A percentile compares a stretch with the other conserved stretches of the same genome.
These are phyloP conservation scores for Caretta caretta DNA, from an alignment of 2,113 vertebrate species.

Conservation along the genomic window DNA sequence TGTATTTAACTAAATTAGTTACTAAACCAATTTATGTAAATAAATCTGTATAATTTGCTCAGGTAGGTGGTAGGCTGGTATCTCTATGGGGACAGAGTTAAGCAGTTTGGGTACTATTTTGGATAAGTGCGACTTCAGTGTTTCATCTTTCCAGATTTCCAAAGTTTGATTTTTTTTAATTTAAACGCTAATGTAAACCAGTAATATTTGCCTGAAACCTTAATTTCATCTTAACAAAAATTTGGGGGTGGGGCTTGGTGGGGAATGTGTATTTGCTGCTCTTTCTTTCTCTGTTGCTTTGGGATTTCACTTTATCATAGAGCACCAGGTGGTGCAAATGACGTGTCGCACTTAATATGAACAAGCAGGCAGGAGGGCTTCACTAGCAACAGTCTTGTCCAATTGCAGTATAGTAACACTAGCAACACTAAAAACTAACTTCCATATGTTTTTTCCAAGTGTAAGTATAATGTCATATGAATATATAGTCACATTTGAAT, in stretches of 20 bases:
- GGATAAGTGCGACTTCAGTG: neutral
- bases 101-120: neutral
- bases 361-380: neutral
- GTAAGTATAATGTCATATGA: neutral
- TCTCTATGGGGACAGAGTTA: neutral
- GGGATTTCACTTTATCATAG: neutral
- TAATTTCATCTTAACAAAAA: neutral
- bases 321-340: neutral
- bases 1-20: neutral
- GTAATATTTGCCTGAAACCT: neutral
- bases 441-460: neutral
- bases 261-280: neutral
- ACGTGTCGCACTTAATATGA: neutral
- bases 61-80: neutral
- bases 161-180: neutral
- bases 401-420: rapidly evolving
- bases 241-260: neutral
- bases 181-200: neutral
- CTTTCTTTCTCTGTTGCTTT: neutral
- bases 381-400: neutral
- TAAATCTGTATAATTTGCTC: neutral
- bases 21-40: neutral
- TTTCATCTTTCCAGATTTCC: neutral
- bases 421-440: neutral
- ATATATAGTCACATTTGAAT: neutral